Evolutionary conservation across 2,888 invertebrate genomes (phyloP), one percentile per base, ranked within the genome.

Genomic region (Schizaphis graminum): DNA sequence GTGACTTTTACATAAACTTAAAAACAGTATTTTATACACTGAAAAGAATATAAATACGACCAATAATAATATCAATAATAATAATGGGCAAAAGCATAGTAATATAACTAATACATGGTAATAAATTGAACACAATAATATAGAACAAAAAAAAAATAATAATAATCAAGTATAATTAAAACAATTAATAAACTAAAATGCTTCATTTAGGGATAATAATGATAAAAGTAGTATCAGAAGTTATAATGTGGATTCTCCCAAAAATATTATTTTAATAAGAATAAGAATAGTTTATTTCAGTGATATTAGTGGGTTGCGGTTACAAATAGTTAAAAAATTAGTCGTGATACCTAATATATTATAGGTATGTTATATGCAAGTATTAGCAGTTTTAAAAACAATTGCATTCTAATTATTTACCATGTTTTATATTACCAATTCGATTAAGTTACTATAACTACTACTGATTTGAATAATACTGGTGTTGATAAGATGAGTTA

Each of bases 401-500:
- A 35, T 35, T 77, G 77, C 35, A 77, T 77, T 77, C 35, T 77
- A 77, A 7, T 77, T 90, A 57, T 90, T 49, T n/a, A 26, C 35
- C 53, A 91, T 57, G 8, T 35, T 21, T 44, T n/a, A 88, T 67
- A 28, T 4, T 41, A 86, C 77, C 35, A 16, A 26, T 49, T 35
- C 13, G n/a, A 85, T n/a, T 44, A 61, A 24, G n/a, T 28, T 11
- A 67, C 24, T 88, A 67, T 11, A 53, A 47, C 26, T 49, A 35
- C 61, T 87, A 92, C 24, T 92, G 88, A 77, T 92, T 92, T 44
- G 92, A 7, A 92, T 92, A 92, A 92, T 92, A 92, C 77, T 92
- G 92, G 88, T 92, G 91, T 87, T 86, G 85, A 91, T 91, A 91
- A n/a, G 53, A 35, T 7, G 90, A 7, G 21, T 35, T 10, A 44